Evolutionary conservation across 2,113 vertebrate species (phyloP).

Genomic region (Smithornis capensis): DNA sequence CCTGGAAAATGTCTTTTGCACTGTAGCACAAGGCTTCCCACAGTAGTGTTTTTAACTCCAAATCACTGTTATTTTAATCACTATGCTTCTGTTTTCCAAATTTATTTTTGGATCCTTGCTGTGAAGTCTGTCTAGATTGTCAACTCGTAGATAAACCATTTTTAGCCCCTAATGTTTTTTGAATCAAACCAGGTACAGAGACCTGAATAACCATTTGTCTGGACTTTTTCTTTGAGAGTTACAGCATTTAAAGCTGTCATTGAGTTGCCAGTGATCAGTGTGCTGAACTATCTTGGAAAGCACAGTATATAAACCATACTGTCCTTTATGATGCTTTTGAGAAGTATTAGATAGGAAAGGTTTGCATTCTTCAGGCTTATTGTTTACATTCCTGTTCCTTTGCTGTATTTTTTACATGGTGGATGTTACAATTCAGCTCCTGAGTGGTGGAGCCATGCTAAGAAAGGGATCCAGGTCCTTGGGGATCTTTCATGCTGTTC

Average conservation of each 20-base stretch:
- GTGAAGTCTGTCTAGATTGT: not conserved
- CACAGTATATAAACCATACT: not conserved
- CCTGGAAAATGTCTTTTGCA: not conserved
- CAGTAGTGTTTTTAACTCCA: not conserved
- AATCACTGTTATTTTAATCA: constrained; percentile 29
- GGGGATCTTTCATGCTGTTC: not conserved
- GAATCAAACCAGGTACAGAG: not conserved
- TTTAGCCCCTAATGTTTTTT: not conserved
- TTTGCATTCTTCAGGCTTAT: not conserved
- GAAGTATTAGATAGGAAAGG: not conserved
- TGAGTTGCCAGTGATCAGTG: not conserved
- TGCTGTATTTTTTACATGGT: not conserved
- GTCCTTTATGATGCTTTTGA: not conserved
- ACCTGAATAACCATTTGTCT: not conserved
- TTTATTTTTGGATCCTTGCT: not conserved
- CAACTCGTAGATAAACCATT: not conserved
- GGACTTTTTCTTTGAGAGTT: not conserved
- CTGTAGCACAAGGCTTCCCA: not conserved
- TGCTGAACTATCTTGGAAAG: not conserved
- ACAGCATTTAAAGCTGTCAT: not conserved
- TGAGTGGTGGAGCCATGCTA: not conserved
- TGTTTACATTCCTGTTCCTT: not conserved
- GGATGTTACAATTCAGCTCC: not conserved
- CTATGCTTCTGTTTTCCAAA: not conserved
- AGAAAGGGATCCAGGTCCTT: not conserved